Percentiles rank a stretch among this genome's conserved stretches.
These are phyloP conservation scores for Lithophane ornitopus DNA, from an alignment of 2,888 invertebrate genomes.

Conservation along the genomic window DNA sequence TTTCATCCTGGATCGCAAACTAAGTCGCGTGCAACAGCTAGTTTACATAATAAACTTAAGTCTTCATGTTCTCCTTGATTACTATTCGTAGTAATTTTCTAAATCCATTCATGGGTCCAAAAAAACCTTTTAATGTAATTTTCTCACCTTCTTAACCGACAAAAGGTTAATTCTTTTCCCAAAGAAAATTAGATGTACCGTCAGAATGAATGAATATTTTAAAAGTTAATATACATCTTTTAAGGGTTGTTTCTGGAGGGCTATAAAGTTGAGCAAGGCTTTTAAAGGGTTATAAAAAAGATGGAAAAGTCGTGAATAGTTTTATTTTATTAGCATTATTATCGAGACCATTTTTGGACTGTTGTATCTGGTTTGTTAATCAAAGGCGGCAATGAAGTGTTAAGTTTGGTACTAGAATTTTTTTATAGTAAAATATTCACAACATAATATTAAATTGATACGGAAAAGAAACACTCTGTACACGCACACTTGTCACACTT, in stretches of 20 bases:
- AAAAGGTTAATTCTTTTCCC: conserved; percentile 29
- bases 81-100: background rate
- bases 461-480: no score
- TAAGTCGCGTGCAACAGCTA: no score
- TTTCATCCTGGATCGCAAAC: no score
- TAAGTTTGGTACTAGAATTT: background rate
- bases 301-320: conserved; percentile 41
- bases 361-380: background rate
- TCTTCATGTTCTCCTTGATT: background rate
- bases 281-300: conserved; percentile 57
- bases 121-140: conserved; percentile 36
- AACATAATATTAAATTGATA: no score
- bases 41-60: background rate
- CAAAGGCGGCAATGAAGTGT: background rate
- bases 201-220: conserved; percentile 61
- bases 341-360: conserved; percentile 4
- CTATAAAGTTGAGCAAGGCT: conserved; percentile 44
- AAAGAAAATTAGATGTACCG: conserved; percentile 43
- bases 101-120: background rate
- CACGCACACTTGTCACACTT: no score
- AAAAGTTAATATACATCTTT: conserved; percentile 55
- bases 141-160: conserved; percentile 2
- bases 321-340: conserved; percentile 36
- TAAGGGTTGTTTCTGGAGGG: conserved; percentile 45
- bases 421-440: no score